These are phyloP conservation scores for Torymus tubicola DNA, from an alignment of 2,888 invertebrate species.

Conservation along the genomic window DNA sequence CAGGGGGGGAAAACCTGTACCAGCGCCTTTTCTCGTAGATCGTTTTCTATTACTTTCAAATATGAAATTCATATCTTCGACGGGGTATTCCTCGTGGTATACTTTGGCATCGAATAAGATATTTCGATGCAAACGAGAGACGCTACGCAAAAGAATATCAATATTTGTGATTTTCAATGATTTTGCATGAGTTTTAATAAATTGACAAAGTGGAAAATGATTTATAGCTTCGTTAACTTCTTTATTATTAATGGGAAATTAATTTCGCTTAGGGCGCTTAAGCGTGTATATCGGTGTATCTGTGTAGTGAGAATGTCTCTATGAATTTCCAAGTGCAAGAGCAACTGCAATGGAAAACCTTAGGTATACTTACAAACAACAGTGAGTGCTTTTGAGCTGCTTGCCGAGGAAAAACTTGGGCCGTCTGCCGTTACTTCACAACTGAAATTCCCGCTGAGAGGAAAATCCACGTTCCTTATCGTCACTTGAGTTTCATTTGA, in stretches of 20 bases:
- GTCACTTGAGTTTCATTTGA: slow-evolving; percentile 87
- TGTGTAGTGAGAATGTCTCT: too few relatives aligned
- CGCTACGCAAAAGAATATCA: not conserved
- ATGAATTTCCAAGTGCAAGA: too few relatives aligned
- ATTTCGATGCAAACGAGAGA: slow-evolving; percentile 1
- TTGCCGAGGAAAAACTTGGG: slow-evolving; percentile 83
- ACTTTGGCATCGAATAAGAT: not conserved
- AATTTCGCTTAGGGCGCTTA: too few relatives aligned
- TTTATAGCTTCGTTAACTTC: too few relatives aligned
- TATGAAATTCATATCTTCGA: slow-evolving; percentile 14
- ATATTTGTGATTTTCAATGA: not conserved
- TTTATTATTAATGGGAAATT: too few relatives aligned
- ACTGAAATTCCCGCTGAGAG: slow-evolving; percentile 86
- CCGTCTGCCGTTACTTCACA: slow-evolving; percentile 88
- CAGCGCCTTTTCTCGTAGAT: slow-evolving; percentile 5
- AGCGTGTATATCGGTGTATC: too few relatives aligned
- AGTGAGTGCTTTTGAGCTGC: slow-evolving; percentile 82
- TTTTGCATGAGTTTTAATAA: too few relatives aligned
- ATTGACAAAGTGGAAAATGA: too few relatives aligned
- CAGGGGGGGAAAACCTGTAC: not conserved
- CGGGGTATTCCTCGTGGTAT: not conserved
- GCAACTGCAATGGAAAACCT: not conserved
- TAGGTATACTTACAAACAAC: slow-evolving; percentile 84
- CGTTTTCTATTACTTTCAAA: slow-evolving; percentile 28
- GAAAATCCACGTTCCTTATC: slow-evolving; percentile 83